Conservation (phyloP, 2,888 invertebrate species). For the Pollenia griseotomentosa region DNA sequence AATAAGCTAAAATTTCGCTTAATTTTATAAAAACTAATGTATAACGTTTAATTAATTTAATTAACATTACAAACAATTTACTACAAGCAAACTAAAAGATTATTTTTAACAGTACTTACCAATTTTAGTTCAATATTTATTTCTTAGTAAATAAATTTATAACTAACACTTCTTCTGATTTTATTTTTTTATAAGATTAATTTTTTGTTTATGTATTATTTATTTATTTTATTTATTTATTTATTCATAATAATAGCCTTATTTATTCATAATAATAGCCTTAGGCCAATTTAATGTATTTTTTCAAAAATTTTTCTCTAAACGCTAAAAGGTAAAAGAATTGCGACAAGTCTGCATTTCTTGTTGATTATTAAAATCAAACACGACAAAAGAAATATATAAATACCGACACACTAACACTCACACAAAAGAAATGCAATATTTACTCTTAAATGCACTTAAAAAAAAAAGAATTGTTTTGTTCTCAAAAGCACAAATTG, state of each 20-base stretch:
- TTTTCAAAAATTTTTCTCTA: slow-evolving; percentile 9
- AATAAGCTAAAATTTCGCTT: too few species aligned
- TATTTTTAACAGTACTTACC: neutral
- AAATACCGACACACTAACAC: neutral
- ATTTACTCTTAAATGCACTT: slow-evolving; percentile 48
- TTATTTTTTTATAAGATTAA: neutral
- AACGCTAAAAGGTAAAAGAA: slow-evolving; percentile 43
- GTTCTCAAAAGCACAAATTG: slow-evolving; percentile 44
- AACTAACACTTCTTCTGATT: neutral
- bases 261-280: too few species aligned
- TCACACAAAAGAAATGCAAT: slow-evolving; percentile 10
- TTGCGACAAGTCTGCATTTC: slow-evolving; percentile 23
- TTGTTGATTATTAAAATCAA: neutral
- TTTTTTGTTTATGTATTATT: neutral
- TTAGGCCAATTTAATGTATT: too few species aligned
- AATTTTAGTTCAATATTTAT: neutral
- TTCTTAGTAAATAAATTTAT: too few species aligned
- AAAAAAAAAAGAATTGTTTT: slow-evolving; percentile 33
- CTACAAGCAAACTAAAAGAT: too few species aligned
- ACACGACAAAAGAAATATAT: neutral
- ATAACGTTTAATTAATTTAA: too few species aligned
- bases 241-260: too few species aligned
- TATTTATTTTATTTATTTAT: too few species aligned
- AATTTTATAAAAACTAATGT: too few species aligned
- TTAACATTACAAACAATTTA: too few species aligned